Base-by-base conservation (phyloP, 2,797 vertebrate species). In the Pangasius sanitwongsei region DNA sequence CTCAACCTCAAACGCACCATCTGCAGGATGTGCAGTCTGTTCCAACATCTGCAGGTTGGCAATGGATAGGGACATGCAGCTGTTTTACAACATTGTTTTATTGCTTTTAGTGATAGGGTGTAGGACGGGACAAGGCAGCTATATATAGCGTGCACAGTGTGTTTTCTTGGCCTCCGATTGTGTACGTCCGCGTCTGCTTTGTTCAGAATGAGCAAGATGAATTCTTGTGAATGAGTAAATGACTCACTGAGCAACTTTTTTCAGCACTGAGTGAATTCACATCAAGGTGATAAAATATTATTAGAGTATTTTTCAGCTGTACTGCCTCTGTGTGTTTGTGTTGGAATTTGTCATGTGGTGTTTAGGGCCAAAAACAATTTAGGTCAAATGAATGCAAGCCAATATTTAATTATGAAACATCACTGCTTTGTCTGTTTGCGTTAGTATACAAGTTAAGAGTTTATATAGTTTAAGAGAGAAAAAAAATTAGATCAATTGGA, bases 31-130 rank as follows among this genome's bases (percentile, higher is more conserved):
- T 86, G 87, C 87, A 50, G 72, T 77, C 89, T 89, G 41, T 89
- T 92, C 28, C 87, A 87, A 61, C 89, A 74, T 74, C 20, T 86
- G 57, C 91, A 93, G 91, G 92, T 93, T 75, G 67, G 90, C 87
- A 74, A 13, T 12, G 12, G 16, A 28, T 83, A 16, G 78, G 59
- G 57, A 61, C 1, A 6, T 6, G 37, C 72, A 59, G 70, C 85
- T 86, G 85, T 77, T 70, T 84, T 34, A 11, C 25, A 31, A 12
- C 15, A 6, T 11, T 50, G 25, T 9, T 34, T 85, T 28, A 23
- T 23, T 69, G 63, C 81, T 28, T 44, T n/a, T n/a, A 18, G 25
- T 18, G 28, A n/a, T 31, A 13, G 82, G 82, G 65, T 0, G 80
- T 15, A 6, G 20, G 25, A 48, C 28, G 31, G 61, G 37, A 83